These are phyloP conservation scores for Unio delphinus DNA, from an alignment of 2,888 invertebrate species.

Conservation along the genomic window DNA sequence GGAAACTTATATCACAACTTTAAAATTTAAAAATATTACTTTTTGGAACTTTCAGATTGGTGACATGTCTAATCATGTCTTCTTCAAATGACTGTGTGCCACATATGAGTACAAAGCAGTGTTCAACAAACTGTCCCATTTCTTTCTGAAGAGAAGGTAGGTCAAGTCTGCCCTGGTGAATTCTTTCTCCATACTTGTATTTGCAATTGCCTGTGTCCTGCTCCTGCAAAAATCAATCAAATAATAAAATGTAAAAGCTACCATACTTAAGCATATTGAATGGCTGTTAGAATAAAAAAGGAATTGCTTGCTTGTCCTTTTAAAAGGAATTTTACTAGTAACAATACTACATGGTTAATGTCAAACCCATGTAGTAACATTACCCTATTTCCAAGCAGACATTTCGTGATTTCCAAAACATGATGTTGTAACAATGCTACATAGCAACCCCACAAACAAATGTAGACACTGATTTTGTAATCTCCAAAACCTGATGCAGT, in stretches of 20 bases:
- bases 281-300: too few relatives aligned
- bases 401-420: too few relatives aligned
- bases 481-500: too few relatives aligned
- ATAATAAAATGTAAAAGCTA: background rate
- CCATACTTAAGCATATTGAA: background rate
- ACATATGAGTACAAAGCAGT: slow-evolving; percentile 75
- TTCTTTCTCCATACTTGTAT: slow-evolving; percentile 55
- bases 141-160: slow-evolving; percentile 21
- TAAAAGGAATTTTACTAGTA: too few relatives aligned
- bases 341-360: too few relatives aligned
- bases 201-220: slow-evolving; percentile 1
- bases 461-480: too few relatives aligned
- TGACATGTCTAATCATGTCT: slow-evolving; percentile 70
- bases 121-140: slow-evolving; percentile 5
- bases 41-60: slow-evolving; percentile 28
- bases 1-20: slow-evolving; percentile 3
- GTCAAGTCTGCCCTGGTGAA: slow-evolving; percentile 39
- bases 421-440: too few relatives aligned
- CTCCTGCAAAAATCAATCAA: slow-evolving; percentile 28
- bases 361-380: too few relatives aligned
- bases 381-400: too few relatives aligned
- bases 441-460: too few relatives aligned
- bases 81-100: slow-evolving; percentile 77
- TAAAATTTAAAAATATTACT: slow-evolving; percentile 51
- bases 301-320: too few relatives aligned